Evolutionary conservation across 2,113 vertebrate genomes (phyloP), one percentile per base, ranked within the genome.

Genomic region (Pteruthius melanotis): DNA sequence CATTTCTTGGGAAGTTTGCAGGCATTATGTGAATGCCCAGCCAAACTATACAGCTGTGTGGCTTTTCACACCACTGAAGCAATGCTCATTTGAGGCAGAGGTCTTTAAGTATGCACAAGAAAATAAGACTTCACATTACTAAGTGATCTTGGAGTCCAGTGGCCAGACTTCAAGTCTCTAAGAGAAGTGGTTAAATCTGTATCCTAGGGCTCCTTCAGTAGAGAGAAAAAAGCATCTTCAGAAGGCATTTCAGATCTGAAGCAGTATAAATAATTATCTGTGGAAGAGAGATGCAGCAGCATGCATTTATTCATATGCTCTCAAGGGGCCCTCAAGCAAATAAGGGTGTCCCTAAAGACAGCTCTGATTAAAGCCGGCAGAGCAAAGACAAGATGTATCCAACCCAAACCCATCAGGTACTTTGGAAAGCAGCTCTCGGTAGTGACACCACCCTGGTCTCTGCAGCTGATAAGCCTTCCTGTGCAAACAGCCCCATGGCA

Each of bases 391-490:
- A 50, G 42, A 65, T 53, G 11, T 14, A 63, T 81, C 56, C 60
- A 80, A 54, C 31, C 2, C 2, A 83, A 89, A 39, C 18, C 60
- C 35, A 10, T 30, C 0, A 0, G 35, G 26, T 15, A n/a, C 63
- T 80, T 69, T 31, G 56, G 63, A 71, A 92, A 88, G 86, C 68
- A 81, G 35, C 7, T 4, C 42, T 77, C 6, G 0, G 35, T 33
- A 24, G 24, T 47, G 68, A 74, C 0, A 0, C 76, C 57, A 30
- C 12, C 35, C 6, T 1, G 53, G 26, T 71, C 39, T 39, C 49
- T 21, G 65, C 0, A 0, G 50, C 85, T 68, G 61, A 85, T 59
- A 64, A 80, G 28, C 39, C 30, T 59, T 63, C 33, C 70, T 45
- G 20, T 40, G 49, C 86, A 75, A 92, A 87, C 35, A 92, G 26